These are phyloP conservation scores for Solen grandis DNA, from an alignment of 1,140 invertebrate species.

Conservation along the genomic window DNA sequence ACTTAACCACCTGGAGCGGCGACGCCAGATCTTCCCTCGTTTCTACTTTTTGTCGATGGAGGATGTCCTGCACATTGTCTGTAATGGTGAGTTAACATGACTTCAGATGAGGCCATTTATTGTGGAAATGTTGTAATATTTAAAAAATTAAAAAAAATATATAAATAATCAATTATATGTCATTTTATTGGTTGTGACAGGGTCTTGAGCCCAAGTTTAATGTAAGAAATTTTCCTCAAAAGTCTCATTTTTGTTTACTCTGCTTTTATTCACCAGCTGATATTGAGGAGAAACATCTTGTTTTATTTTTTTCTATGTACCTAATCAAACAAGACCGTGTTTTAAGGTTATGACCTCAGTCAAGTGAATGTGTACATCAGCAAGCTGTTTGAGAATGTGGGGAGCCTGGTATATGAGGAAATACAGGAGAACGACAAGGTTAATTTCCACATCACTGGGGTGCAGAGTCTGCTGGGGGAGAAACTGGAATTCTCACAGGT, in stretches of 20 bases:
- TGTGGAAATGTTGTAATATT: no score
- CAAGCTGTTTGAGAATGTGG: constrained; percentile 79
- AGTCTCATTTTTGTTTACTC: no score
- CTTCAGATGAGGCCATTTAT: no score
- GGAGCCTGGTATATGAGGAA: constrained; percentile 74
- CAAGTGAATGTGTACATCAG: constrained; percentile 79
- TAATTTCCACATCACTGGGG: constrained; percentile 75
- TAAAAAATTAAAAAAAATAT: no score
- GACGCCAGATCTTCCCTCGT: constrained; percentile 77
- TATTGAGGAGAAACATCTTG: no score
- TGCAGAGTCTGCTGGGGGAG: constrained; percentile 74
- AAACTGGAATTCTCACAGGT: constrained; percentile 75
- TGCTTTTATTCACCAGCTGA: no score
- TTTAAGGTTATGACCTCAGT: constrained; percentile 76
- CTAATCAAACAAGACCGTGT: no score
- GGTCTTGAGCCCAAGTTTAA: no score
- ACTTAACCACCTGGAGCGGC: constrained; percentile 74
- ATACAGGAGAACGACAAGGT: constrained; percentile 72
- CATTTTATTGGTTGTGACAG: no score
- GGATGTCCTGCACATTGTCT: constrained; percentile 79
- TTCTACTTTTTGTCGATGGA: constrained; percentile 80
- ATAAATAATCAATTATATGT: no score
- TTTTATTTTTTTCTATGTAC: no score
- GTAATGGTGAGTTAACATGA: constrained; percentile 78
- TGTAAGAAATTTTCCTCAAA: no score